Base-by-base conservation (phyloP, 2,888 invertebrate species). In the Apamea anceps region DNA sequence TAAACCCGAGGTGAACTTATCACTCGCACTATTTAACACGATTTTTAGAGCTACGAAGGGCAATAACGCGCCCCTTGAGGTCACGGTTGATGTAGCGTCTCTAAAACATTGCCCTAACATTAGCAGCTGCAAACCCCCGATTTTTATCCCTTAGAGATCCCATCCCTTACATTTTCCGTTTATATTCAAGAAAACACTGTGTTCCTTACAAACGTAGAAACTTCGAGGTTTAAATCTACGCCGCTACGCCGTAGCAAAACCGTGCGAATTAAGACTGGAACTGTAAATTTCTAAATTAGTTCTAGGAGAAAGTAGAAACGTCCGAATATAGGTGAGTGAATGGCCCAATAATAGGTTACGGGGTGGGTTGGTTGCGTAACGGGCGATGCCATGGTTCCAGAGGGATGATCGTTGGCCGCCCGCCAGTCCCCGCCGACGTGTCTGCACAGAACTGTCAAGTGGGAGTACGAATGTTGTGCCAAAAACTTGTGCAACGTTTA, bases 291-390 rank as follows among this genome's bases (percentile, higher is more conserved):
- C 18, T 15, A 21, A 68, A 81, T 72, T 74, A 7, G 80, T 70
- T 87, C 32, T 60, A 63, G 25, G 73, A 21, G 76, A 88, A 84
- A 86, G 84, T 85, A 76, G 73, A 67, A 80, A 60, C 60, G 77
- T 82, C 63, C 68, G 72, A 87, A 85, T 83, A 67, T 81, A 85
- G 83, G 84, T 82, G 84, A 85, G 84, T 63, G 80, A 88, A 87
- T 81, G 82, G 37, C 76, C 85, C 79, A 76, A 84, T 89, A 89
- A 88, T 89, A 74, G 84, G 84, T 88, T 85, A 85, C 81, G 78
- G 85, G 85, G 81, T 73, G 74, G 72, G 57, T 76, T 66, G 81
- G 80, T 89, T 89, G 74, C 85, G 87, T 89, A 89, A 89, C 81
- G 77, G 85, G 73, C 71, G 75, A 68, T 74, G 73, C 70, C 54